Evolutionary conservation across 2,113 vertebrate genomes (phyloP).

Genomic region (Ceuthmochares aereus): DNA sequence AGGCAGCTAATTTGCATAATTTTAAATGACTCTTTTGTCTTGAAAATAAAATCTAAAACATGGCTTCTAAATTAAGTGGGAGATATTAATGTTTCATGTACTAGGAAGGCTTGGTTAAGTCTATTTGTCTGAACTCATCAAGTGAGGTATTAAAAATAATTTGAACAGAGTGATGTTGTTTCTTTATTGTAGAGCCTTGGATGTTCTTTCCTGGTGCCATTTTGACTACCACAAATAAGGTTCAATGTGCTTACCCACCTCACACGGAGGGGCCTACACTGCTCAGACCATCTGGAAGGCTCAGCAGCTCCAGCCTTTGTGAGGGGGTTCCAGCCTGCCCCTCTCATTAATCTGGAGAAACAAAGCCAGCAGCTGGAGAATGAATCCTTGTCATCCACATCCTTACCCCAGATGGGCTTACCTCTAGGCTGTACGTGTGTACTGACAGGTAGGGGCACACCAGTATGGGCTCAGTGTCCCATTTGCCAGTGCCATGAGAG

Average conservation of each 20-base stretch:
- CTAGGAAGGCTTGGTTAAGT: neutral
- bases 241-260: neutral
- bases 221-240: neutral
- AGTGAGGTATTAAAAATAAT: neutral
- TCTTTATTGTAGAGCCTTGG: neutral
- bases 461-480: neutral
- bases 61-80: neutral
- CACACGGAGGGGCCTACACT: neutral
- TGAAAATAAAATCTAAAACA: slow-evolving; percentile 18
- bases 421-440: neutral
- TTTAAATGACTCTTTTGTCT: slow-evolving; percentile 57
- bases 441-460: neutral
- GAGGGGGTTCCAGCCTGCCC: neutral
- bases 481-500: neutral
- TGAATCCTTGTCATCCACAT: neutral
- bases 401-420: neutral
- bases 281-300: neutral
- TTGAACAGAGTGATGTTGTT: neutral
- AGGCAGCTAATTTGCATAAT: slow-evolving; percentile 53
- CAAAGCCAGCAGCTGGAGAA: neutral
- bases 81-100: neutral
- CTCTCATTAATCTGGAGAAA: neutral
- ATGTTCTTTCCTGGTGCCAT: neutral
- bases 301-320: neutral
- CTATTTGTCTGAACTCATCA: neutral